Conservation (phyloP, 2,797 vertebrate genomes). For the Sparus aurata region DNA sequence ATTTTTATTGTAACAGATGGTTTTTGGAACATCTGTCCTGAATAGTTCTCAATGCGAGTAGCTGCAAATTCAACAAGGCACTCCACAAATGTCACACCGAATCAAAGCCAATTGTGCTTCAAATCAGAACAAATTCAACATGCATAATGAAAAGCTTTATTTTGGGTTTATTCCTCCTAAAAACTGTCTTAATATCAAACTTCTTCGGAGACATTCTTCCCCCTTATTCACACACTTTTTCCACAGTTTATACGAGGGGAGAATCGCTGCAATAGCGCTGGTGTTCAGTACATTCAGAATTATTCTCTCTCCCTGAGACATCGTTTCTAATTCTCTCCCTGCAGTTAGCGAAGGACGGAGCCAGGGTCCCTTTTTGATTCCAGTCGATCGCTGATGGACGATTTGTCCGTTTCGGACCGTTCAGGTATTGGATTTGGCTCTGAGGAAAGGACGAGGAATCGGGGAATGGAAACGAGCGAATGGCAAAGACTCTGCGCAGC, state of each 20-base stretch:
- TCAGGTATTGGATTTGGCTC: conserved; percentile 65
- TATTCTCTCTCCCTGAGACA: not conserved
- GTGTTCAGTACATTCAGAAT: not conserved
- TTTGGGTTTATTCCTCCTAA: not conserved
- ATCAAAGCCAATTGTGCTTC: not conserved
- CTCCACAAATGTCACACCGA: not conserved
- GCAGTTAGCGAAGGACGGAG: conserved; percentile 15
- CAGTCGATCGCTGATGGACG: conserved; percentile 28
- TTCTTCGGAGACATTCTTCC: not conserved
- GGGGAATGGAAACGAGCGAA: conserved; percentile 45
- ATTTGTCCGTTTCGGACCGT: conserved; percentile 36
- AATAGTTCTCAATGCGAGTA: not conserved
- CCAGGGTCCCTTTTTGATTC: conserved; percentile 17
- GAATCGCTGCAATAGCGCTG: not conserved
- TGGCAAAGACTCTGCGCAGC: conserved; percentile 37
- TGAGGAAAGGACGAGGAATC: conserved; percentile 52
- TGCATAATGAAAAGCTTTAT: not conserved
- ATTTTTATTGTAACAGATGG: not conserved
- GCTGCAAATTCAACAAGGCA: not conserved
- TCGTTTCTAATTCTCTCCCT: conserved; percentile 3
- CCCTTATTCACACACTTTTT: not conserved
- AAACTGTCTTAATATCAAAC: not conserved
- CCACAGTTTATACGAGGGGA: not conserved
- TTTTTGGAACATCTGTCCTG: not conserved
- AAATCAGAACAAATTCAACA: not conserved